phyloP scores from a whole-genome alignment of 1,140 invertebrate species.

The Charaxes varanes region DNA sequence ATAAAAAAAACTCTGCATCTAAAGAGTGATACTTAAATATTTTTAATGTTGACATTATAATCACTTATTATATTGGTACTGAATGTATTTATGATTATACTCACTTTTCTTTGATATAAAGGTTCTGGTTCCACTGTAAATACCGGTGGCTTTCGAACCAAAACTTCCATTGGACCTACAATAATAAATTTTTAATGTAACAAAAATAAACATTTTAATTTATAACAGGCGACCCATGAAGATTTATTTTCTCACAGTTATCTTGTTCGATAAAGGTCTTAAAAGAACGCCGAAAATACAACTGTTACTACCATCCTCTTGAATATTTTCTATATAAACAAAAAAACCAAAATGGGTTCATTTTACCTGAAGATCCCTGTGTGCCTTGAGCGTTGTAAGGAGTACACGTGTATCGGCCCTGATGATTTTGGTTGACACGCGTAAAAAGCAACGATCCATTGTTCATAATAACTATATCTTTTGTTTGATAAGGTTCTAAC shows the following conservation, averaged over 20 bases:
- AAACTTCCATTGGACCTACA: slow-evolving; percentile 95
- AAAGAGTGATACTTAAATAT: too few species aligned
- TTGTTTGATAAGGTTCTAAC: slow-evolving; percentile 93
- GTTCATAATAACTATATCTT: slow-evolving; percentile 94
- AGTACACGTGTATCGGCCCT: slow-evolving; percentile 94
- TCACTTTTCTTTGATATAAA: slow-evolving; percentile 87
- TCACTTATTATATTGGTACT: too few species aligned
- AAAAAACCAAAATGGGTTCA: not conserved
- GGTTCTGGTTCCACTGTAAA: slow-evolving; percentile 89
- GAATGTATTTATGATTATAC: not conserved
- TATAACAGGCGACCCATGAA: too few species aligned
- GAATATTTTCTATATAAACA: not conserved
- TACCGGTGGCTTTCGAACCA: slow-evolving; percentile 92
- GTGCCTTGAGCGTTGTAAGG: slow-evolving; percentile 96
- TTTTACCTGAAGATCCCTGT: slow-evolving; percentile 85
- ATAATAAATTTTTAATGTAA: slow-evolving; percentile 16
- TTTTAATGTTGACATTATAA: too few species aligned
- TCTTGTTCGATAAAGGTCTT: too few species aligned
- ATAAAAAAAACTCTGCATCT: too few species aligned
- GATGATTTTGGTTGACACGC: slow-evolving; percentile 90
- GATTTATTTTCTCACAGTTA: too few species aligned
- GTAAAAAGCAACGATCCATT: slow-evolving; percentile 94
- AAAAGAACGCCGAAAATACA: too few species aligned
- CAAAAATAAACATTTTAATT: too few species aligned
- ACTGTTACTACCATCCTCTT: too few species aligned